phyloP scores from a whole-genome alignment of 2,113 vertebrate genomes.

The Neodontobutis hainanensis region DNA sequence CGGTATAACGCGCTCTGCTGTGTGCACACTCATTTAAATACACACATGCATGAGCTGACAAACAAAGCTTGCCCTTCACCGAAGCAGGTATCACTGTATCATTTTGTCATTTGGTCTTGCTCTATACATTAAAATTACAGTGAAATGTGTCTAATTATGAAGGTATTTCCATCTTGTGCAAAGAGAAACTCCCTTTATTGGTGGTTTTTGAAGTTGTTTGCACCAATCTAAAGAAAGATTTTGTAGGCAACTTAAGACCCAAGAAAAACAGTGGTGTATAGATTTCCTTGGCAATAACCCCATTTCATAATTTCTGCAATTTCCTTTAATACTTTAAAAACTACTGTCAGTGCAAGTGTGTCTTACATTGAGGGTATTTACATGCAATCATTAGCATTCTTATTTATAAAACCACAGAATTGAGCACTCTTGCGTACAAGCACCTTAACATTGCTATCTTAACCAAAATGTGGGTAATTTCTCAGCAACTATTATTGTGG shows the following conservation, averaged over 20 bases:
- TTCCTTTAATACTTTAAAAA: too few relatives aligned
- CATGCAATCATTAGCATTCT: too few relatives aligned
- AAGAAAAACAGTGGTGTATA: too few relatives aligned
- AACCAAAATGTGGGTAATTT: too few relatives aligned
- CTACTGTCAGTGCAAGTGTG: too few relatives aligned
- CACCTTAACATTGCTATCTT: too few relatives aligned
- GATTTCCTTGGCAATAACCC: too few relatives aligned
- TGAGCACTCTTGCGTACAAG: too few relatives aligned
- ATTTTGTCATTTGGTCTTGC: neutral
- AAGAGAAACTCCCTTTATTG: neutral
- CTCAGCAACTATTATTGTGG: too few relatives aligned
- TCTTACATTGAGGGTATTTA: too few relatives aligned
- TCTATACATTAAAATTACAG: neutral
- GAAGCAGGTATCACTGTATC: slow-evolving; percentile 16
- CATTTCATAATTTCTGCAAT: too few relatives aligned
- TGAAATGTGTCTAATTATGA: neutral
- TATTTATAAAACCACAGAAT: too few relatives aligned
- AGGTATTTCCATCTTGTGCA: neutral
- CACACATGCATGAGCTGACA: slow-evolving; percentile 18
- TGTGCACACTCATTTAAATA: slow-evolving; percentile 34
- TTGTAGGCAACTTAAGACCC: neutral
- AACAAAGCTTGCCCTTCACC: neutral
- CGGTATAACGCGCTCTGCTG: slow-evolving; percentile 42
- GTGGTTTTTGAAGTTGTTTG: neutral
- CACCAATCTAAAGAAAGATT: neutral